phyloP scores from a whole-genome alignment of 2,888 invertebrate species.

The Listrodromus nycthemerus region DNA sequence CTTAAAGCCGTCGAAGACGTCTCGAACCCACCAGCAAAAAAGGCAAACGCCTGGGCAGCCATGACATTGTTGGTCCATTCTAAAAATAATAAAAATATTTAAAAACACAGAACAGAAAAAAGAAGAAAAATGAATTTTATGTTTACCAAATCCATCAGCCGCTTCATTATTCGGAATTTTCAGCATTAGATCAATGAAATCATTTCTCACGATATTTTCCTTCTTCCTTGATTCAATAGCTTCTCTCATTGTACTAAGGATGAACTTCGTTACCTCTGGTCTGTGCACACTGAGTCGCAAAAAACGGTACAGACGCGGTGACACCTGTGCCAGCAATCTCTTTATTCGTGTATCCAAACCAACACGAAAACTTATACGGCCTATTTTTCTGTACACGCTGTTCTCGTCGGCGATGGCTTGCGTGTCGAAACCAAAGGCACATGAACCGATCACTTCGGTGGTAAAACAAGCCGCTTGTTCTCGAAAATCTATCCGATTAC shows the following conservation, averaged over 20 bases:
- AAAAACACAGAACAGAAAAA: neutral
- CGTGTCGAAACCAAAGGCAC: constrained; percentile 81
- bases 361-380: constrained; percentile 74
- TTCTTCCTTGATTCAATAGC: constrained; percentile 81
- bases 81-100: constrained; percentile 59
- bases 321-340: constrained; percentile 27
- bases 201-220: constrained; percentile 81
- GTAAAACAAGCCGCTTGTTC: constrained; percentile 78
- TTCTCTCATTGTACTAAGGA: constrained; percentile 76
- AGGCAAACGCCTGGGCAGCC: constrained; percentile 83
- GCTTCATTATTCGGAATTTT: constrained; percentile 75
- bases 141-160: constrained; percentile 56
- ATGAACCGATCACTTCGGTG: constrained; percentile 81
- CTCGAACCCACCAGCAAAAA: constrained; percentile 85
- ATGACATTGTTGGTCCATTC: constrained; percentile 79
- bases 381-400: constrained; percentile 78
- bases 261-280: constrained; percentile 74
- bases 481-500: constrained; percentile 52
- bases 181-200: constrained; percentile 84
- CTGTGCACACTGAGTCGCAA: constrained; percentile 66
- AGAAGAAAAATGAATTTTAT: neutral
- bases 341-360: constrained; percentile 52
- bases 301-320: constrained; percentile 70
- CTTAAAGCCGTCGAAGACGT: constrained; percentile 84
- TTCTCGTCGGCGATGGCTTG: constrained; percentile 76